Conservation (phyloP, 2,888 invertebrate genomes). For the Chymomyza caudatula region DNA sequence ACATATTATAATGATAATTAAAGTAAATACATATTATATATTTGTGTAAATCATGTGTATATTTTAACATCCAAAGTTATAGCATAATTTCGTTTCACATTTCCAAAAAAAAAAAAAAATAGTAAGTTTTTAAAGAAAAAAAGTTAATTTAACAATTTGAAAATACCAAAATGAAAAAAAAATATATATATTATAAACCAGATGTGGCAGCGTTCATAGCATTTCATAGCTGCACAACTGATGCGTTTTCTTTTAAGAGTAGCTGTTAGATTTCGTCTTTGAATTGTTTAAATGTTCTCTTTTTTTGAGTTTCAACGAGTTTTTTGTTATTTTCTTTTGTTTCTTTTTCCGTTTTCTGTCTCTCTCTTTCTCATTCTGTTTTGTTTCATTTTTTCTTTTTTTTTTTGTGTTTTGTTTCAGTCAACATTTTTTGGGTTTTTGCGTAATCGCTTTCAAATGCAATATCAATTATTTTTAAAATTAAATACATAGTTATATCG, state of each 20-base stretch:
- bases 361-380: neutral
- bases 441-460: slow-evolving; percentile 29
- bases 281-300: neutral
- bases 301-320: too few relatives aligned
- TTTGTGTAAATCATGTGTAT: slow-evolving; percentile 2
- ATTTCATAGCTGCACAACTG: too few relatives aligned
- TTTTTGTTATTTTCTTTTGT: neutral
- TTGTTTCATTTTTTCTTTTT: neutral
- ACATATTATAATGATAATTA: slow-evolving; percentile 2
- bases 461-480: slow-evolving; percentile 1
- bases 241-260: neutral
- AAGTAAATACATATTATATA: slow-evolving; percentile 3
- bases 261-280: neutral
- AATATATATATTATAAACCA: neutral
- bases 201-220: too few relatives aligned
- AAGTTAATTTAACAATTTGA: too few relatives aligned
- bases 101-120: neutral
- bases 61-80: neutral
- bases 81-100: neutral
- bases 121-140: neutral
- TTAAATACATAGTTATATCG: too few relatives aligned
- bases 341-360: neutral
- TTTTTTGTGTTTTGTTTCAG: slow-evolving; percentile 12
- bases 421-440: slow-evolving; percentile 35
- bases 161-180: too few relatives aligned